Base-by-base conservation (phyloP, 2,113 vertebrate genomes). In the Cyanoramphus novaezelandiae region DNA sequence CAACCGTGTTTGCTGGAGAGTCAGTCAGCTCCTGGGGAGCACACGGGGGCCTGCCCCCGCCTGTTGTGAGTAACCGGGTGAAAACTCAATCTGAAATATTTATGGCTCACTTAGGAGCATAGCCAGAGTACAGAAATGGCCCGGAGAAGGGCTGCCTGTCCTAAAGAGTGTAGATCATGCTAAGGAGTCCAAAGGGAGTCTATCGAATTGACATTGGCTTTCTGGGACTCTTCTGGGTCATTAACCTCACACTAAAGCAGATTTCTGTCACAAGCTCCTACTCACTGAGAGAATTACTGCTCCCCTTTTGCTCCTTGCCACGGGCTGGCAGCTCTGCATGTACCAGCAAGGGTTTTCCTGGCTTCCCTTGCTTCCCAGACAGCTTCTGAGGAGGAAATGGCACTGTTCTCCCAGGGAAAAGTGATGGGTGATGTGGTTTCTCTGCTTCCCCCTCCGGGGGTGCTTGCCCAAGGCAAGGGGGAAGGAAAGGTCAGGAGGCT, bases 51-150 rank as follows among this genome's bases (percentile, higher is more conserved):
- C 31, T 88, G 68, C 92, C 87, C 88, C 83, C 92, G 79, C 85
- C 37, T 92, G 75, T 65, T 71, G 70, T 0, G 0, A 90, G 59
- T 44, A 95, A 59, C 37, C 0, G 8, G 69, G 17, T 89, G 81
- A 95, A 96, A 97, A 94, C 52, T 60, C 77, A 50, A 23, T 77
- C 77, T 85, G 89, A 92, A 95, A 95, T 95, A 97, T 97, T 96
- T 97, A 95, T 95, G 88, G 63, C 87, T 94, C 35, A 29, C 76
- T 92, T 86, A 84, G 62, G 84, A 94, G 65, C 0, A 47, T 67
- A 90, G 41, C 7, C 78, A 83, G 87, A 92, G 79, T 65, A 81
- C 64, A 83, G 65, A 77, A 91, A 78, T 55, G 82, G 77, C 76
- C 82, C 55, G 57, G 82, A 95, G 86, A 88, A 90, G 53, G 52